Conservation (phyloP, 92 coral and sea anemone genomes). For the Porites divaricata region DNA sequence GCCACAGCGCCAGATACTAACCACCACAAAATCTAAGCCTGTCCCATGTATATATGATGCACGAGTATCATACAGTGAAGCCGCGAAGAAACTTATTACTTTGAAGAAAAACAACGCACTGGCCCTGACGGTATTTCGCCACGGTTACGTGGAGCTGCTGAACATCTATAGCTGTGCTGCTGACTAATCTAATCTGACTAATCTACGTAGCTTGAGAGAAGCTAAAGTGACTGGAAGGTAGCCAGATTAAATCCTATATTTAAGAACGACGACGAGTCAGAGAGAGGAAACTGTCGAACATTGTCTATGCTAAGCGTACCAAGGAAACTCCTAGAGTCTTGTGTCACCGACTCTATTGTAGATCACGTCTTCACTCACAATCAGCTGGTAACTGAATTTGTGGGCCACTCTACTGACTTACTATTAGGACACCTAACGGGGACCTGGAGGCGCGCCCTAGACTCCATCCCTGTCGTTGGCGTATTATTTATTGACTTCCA, state of each 20-base stretch:
- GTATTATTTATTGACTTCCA: slow-evolving; percentile 30
- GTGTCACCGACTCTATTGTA: slow-evolving; percentile 30
- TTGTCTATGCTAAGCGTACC: slow-evolving; percentile 34
- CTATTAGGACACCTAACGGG: slow-evolving; percentile 44
- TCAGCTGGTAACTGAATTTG: slow-evolving; percentile 30
- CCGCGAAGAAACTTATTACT: slow-evolving; percentile 10
- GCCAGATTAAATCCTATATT: slow-evolving; percentile 40
- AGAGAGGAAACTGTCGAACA: slow-evolving; percentile 26
- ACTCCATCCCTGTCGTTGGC: slow-evolving; percentile 38
- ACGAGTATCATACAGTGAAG: slow-evolving; percentile 10
- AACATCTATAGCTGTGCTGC: slow-evolving; percentile 28
- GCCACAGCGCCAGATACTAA: slow-evolving; percentile 2
- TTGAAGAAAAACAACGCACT: slow-evolving; percentile 8
- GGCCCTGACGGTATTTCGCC: slow-evolving; percentile 44
- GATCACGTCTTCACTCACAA: slow-evolving; percentile 22
- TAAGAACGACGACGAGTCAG: slow-evolving; percentile 41
- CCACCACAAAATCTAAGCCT: slow-evolving; percentile 17
- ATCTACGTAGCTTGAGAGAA: slow-evolving; percentile 23
- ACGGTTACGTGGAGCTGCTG: slow-evolving; percentile 34
- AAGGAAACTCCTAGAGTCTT: slow-evolving; percentile 47
- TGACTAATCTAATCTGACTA: slow-evolving; percentile 38
- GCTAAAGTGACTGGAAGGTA: slow-evolving; percentile 42
- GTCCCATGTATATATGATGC: slow-evolving; percentile 22
- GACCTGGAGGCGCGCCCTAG: slow-evolving; percentile 42
- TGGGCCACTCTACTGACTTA: slow-evolving; percentile 60